These are phyloP conservation scores for Sinotaia quadrata DNA, from an alignment of 2,888 invertebrate species.

Conservation along the genomic window DNA sequence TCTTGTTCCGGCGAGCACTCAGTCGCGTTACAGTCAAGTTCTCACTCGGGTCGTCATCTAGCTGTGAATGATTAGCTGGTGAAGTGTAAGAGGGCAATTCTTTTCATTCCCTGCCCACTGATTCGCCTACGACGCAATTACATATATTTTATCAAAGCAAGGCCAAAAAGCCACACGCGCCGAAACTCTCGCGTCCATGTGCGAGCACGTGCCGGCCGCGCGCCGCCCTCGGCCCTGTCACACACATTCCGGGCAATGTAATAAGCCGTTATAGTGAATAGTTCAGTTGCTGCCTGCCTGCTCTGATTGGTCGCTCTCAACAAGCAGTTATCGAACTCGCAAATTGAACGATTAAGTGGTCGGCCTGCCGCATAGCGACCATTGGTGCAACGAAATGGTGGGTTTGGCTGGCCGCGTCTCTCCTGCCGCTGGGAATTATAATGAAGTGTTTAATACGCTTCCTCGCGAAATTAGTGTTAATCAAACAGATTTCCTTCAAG, in stretches of 20 bases:
- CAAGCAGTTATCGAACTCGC: not conserved
- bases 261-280: conserved; percentile 15
- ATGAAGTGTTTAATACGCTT: not conserved
- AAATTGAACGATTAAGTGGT: conserved; percentile 17
- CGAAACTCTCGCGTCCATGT: not conserved
- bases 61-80: conserved; percentile 20
- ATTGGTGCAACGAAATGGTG: not conserved
- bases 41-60: too few species aligned
- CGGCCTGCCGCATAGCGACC: not conserved
- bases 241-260: not conserved
- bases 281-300: not conserved
- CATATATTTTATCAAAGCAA: conserved; percentile 20
- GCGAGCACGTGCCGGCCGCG: not conserved
- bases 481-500: not conserved
- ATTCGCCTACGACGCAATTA: not conserved
- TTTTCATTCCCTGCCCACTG: conserved; percentile 3
- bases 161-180: conserved; percentile 1
- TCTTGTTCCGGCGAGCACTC: too few species aligned
- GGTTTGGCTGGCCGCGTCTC: not conserved
- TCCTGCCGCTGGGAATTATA: not conserved
- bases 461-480: not conserved
- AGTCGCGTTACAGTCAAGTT: too few species aligned
- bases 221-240: conserved; percentile 7
- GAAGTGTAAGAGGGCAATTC: conserved; percentile 15
- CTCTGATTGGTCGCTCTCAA: conserved; percentile 13